A percentile compares a stretch with the other conserved stretches of the same genome.
Conservation (phyloP, 2,797 vertebrate species). For the Malacoctenus gilli region DNA sequence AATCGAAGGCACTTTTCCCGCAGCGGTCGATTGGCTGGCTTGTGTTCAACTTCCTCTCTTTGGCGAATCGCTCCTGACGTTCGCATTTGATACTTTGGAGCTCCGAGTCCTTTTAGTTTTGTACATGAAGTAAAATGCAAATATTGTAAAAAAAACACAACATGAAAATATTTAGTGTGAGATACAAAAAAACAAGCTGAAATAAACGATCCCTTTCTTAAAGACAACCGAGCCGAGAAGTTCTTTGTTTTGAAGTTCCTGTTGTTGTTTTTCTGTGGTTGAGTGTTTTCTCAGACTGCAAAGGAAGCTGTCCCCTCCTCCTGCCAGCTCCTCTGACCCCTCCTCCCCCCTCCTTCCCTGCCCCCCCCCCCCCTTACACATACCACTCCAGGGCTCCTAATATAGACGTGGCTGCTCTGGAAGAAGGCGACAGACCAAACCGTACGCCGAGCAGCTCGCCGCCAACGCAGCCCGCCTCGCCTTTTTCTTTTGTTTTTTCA, state of each 20-base stretch:
- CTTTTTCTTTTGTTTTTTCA: no score
- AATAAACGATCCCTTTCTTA: constrained; percentile 36
- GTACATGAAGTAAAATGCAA: constrained; percentile 68
- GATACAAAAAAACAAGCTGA: no score
- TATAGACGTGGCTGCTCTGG: constrained; percentile 66
- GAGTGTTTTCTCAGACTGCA: no score
- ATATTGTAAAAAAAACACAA: constrained; percentile 54
- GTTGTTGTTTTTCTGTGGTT: background rate
- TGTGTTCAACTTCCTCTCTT: constrained; percentile 43
- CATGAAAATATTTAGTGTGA: constrained; percentile 37
- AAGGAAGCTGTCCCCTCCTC: background rate
- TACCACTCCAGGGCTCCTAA: constrained; percentile 64
- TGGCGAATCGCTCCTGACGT: constrained; percentile 27
- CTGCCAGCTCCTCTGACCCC: constrained; percentile 29
- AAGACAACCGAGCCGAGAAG: constrained; percentile 2
- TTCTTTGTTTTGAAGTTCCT: no score
- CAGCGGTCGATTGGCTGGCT: no score
- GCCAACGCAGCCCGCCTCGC: no score
- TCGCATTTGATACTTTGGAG: constrained; percentile 62
- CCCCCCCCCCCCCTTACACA: constrained; percentile 27
- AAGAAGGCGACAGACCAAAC: constrained; percentile 42
- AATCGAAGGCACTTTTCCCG: no score
- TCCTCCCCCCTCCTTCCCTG: constrained; percentile 3
- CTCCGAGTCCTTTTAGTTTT: constrained; percentile 60
- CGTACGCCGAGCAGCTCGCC: no score